phyloP scores from a whole-genome alignment of 1,140 invertebrate genomes.

The Laupala kohalensis region DNA sequence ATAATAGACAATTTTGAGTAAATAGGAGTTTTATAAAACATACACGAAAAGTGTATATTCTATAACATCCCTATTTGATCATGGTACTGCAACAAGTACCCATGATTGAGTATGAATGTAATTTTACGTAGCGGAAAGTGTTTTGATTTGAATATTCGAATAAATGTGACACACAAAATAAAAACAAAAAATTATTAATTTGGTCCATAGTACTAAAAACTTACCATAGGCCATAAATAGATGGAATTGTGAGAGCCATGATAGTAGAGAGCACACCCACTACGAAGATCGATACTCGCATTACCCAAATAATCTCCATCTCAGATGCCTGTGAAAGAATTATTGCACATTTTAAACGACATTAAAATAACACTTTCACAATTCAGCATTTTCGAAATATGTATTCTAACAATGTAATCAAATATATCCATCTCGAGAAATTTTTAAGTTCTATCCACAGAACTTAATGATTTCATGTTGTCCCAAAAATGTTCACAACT shows the following conservation, averaged over 20 bases:
- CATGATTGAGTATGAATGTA: too few species aligned
- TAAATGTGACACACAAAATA: too few species aligned
- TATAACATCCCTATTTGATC: too few species aligned
- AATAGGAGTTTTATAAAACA: too few species aligned
- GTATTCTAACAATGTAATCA: background rate
- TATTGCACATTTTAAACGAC: background rate
- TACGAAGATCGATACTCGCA: conserved; percentile 84
- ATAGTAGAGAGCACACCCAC: conserved; percentile 83
- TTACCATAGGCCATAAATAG: conserved; percentile 94
- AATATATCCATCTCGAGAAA: background rate
- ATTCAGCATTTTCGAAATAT: background rate
- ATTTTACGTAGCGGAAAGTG: too few species aligned
- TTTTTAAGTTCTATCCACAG: background rate
- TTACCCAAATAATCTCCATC: conserved; percentile 96
- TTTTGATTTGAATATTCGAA: too few species aligned
- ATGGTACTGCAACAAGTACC: too few species aligned
- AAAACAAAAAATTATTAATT: too few species aligned
- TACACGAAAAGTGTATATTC: too few species aligned
- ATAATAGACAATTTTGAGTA: too few species aligned
- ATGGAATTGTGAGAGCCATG: conserved; percentile 92
- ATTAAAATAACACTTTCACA: conserved; percentile 2
- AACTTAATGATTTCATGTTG: background rate
- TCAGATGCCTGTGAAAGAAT: conserved; percentile 59
- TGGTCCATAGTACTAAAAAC: too few species aligned
- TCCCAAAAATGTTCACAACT: too few species aligned